These are phyloP conservation scores for Ichneumoninae sp. DNA, from an alignment of 2,888 invertebrate genomes.

Conservation along the genomic window DNA sequence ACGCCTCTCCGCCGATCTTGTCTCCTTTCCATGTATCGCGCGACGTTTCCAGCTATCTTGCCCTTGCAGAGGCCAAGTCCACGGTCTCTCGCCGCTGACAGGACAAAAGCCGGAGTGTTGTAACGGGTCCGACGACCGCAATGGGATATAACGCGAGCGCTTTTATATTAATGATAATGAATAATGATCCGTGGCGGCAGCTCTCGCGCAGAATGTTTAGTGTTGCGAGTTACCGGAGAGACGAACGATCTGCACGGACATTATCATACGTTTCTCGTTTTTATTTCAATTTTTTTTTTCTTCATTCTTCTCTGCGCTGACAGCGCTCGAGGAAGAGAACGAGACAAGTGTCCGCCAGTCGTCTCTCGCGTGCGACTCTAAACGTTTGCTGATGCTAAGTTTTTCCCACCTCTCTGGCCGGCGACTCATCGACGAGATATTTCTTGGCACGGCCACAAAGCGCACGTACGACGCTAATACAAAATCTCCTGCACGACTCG, in stretches of 20 bases:
- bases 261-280: neutral
- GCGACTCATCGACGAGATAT: constrained; percentile 37
- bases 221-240: neutral
- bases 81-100: constrained; percentile 17
- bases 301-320: neutral
- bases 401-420: constrained; percentile 17
- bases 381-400: constrained; percentile 41
- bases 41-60: constrained; percentile 10
- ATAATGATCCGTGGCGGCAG: constrained; percentile 43
- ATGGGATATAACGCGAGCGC: constrained; percentile 21
- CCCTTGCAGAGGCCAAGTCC: constrained; percentile 16
- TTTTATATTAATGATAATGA: constrained; percentile 55
- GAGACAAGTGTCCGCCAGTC: constrained; percentile 20
- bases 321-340: neutral
- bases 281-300: neutral
- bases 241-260: neutral
- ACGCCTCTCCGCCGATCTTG: constrained; percentile 41
- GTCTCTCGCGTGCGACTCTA: neutral
- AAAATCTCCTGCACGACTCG: neutral
- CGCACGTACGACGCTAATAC: constrained; percentile 3
- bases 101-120: constrained; percentile 42
- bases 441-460: neutral
- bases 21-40: constrained; percentile 20
- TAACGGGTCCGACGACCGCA: constrained; percentile 32
- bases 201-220: neutral